Base-by-base conservation (phyloP, 2,797 vertebrate genomes). In the Parambassis ranga region DNA sequence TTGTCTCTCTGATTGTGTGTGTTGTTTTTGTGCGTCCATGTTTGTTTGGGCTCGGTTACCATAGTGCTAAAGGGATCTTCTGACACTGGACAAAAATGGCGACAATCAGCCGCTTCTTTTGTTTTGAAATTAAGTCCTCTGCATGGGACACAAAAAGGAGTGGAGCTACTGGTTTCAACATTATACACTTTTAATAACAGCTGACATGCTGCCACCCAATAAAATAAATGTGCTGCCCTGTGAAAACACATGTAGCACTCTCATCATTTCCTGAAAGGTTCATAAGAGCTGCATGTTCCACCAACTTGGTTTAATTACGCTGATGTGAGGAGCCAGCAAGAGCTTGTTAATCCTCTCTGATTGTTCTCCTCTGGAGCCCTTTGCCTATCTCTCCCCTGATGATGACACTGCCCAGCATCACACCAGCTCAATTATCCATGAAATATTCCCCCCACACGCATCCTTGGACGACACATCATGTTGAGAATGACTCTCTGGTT, bases 311-410 rank as follows among this genome's bases (percentile, higher is more conserved):
- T 79, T 87, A 85, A 87, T 90, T 83, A 75, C 65, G 27, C 28
- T 58, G 64, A 84, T 53, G 64, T 73, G 57, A 72, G 68, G 57
- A 79, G 74, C 57, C 71, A 51, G 65, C 6, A 46, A 74, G 81
- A 80, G 77, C 76, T 77, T 70, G 78, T 84, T 87, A 86, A 84
- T 65, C 79, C 71, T 75, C 58, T 56, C 44, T 76, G 82, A 84
- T 85, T 86, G 79, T 87, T 77, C 57, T 83, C 67, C 59, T 82
- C 55, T n/a, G 4, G 67, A 77, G 71, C 68, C 71, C 80, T 62
- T 73, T 43, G 33, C 71, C 79, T 43, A 47, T 63, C 68, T 71
- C 56, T 66, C 78, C 81, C 69, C 37, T 1, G 71, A 59, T 65
- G 24, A 71, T 36, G 68, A 81, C 57, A 66, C 71, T 50, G 66